Evolutionary conservation across 2,797 vertebrate genomes (phyloP), one percentile per base, ranked within the genome.

Genomic region (Gymnodraco acuticeps): DNA sequence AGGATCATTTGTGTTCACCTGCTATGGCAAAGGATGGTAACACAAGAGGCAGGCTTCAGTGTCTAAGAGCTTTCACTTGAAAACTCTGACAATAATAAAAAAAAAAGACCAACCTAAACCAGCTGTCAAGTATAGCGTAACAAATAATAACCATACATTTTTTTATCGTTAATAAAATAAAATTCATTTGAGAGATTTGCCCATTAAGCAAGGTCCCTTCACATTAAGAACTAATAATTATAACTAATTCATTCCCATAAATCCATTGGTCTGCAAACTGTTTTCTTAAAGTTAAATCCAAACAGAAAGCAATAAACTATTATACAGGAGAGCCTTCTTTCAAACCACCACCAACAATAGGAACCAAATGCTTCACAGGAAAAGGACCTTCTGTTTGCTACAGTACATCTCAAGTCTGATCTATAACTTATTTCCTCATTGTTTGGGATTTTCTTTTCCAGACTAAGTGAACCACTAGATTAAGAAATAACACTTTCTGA

Each of bases 21-120:
- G 87, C 92, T 92, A 90, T 85, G 91, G 93, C 92, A 93, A 95
- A 87, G 72, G 75, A 68, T 64, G 56, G 27, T 0, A 14, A 88
- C 78, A 80, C 62, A 85, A 84, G 84, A 82, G 85, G 78, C 75
- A 81, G 78, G 75, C 60, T 80, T 85, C 72, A 70, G 70, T 59
- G 72, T 91, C 85, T 83, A 83, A 84, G 77, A 82, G 74, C 71
- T 87, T 81, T 61, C 13, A 66, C 54, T 70, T 86, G 77, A 63
- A 78, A 89, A 85, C 64, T 83, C 48, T 16, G 19, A 38, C 52
- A 47, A 69, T 52, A 17, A 0, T 4, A 27, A 4, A 27, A 27
- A 27, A 27, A 27, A 6, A 46, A 55, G 1, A 41, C 64, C 31
- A 62, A 80, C 42, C 20, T 61, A 64, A 75, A 87, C 83, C 88